Base-by-base conservation (phyloP, 2,888 invertebrate genomes). In the Caenorhabditis zanzibari region DNA sequence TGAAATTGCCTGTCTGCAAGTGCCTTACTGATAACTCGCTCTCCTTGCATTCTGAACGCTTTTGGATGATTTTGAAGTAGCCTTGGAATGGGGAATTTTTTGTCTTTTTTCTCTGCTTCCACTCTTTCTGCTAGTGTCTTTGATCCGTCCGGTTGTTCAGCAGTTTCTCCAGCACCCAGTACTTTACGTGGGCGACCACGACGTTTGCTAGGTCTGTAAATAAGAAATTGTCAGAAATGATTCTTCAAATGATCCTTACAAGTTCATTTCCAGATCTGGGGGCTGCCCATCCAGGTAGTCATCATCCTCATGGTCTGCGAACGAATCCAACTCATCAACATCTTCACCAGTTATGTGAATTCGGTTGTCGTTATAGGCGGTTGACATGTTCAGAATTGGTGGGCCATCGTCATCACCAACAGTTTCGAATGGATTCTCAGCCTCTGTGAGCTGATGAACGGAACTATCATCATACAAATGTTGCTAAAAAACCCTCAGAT, bases 11-110 rank as follows among this genome's bases (percentile, higher is more conserved):
- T 56, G 38, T 85, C 85, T 0, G 87, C 87, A 28, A 84, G 72
- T 6, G 63, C 64, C 44, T 85, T 85, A 54, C 84, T 85, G 47
- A 85, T 49, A n/a, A 85, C 85, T 52, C 85, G 80, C 24, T 87
- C 87, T 47, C 81, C 81, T 16, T 73, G 35, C 14, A 73, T 41
- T 32, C 80, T 44, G 54, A 64, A 80, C n/a, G 47, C n/a, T 49
- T 47, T 66, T 6, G 58, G 32, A 22, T 14, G 10, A 22, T 56
- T 38, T 52, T 47, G 58, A 12, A 22, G 9, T n/a, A 38, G 32
- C 6, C 44, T 56, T 16, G 22, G 14, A 32, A 9, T 10, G 26
- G 47, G 47, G 7, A 47, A 5, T 14, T 68, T 52, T 38, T 68
- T 74, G 19, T 54, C 44, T 44, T 74, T 68, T 69, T 72, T 72